Conservation (phyloP, 1,140 invertebrate genomes). For the Schlechtendalia chinensis region DNA sequence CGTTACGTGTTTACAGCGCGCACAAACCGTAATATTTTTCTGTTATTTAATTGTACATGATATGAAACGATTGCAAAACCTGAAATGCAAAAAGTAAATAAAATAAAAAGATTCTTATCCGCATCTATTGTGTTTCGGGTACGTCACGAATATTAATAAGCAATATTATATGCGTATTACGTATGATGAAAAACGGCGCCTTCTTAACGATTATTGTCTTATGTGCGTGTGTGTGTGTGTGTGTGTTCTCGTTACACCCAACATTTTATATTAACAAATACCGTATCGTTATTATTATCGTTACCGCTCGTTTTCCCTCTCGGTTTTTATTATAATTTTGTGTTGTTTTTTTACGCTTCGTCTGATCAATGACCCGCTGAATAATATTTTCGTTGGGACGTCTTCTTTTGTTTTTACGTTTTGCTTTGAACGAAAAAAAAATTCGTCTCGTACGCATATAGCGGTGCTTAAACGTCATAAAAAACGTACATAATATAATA, state of each 20-base stretch:
- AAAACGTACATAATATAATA: no score
- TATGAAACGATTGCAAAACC: constrained; percentile 20
- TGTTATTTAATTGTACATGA: no score
- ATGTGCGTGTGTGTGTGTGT: no score
- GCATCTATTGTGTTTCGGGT: constrained; percentile 26
- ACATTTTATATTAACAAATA: background rate
- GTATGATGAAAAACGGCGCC: background rate
- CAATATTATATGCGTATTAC: background rate
- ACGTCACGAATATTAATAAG: constrained; percentile 44
- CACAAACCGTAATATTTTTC: no score
- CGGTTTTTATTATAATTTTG: no score
- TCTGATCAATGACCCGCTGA: background rate
- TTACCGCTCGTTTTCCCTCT: background rate
- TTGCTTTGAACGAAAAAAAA: no score
- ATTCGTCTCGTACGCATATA: no score
- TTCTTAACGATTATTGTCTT: constrained; percentile 8
- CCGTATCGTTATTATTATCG: background rate
- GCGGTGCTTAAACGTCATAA: no score
- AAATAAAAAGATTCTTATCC: constrained; percentile 34
- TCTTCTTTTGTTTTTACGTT: background rate
- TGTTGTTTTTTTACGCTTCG: no score
- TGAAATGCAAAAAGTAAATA: no score
- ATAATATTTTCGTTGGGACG: background rate
- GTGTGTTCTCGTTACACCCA: background rate
- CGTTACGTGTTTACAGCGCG: no score